A percentile compares a stretch with the other conserved stretches of the same genome.
phyloP scores from a whole-genome alignment of 2,113 vertebrate genomes.

The Vulpes vulpes region DNA sequence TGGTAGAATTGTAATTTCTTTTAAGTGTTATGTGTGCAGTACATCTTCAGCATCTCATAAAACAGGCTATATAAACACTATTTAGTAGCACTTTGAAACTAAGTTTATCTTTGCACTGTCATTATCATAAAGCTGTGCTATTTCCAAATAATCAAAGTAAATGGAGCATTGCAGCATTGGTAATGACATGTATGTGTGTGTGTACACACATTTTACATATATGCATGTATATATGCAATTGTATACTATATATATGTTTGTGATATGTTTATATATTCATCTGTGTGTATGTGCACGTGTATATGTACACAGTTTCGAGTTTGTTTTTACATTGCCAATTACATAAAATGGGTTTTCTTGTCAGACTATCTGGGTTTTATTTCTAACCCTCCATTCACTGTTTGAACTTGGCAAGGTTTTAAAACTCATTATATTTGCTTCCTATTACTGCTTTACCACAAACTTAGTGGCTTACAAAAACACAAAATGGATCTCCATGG shows the following conservation, averaged over 20 bases:
- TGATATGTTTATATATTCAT: neutral
- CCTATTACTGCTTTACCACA: neutral
- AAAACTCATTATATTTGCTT: neutral
- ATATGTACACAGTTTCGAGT: neutral
- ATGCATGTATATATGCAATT: neutral
- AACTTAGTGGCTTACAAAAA: neutral
- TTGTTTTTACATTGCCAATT: neutral
- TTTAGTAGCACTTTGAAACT: neutral
- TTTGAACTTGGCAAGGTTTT: neutral
- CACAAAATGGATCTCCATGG: neutral
- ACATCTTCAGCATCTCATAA: neutral
- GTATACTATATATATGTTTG: neutral
- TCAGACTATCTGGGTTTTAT: neutral
- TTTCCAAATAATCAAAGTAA: neutral
- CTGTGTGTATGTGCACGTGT: neutral
- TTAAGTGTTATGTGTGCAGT: neutral
- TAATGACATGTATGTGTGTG: neutral
- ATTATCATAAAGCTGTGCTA: neutral
- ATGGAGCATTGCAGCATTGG: neutral
- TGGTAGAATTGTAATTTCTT: neutral
- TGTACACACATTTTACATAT: neutral
- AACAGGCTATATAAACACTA: neutral
- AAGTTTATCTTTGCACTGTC: neutral
- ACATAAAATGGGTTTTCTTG: neutral
- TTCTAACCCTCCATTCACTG: neutral